These are phyloP conservation scores for Xenentodon cancila DNA, from an alignment of 2,797 vertebrate genomes.

Conservation along the genomic window DNA sequence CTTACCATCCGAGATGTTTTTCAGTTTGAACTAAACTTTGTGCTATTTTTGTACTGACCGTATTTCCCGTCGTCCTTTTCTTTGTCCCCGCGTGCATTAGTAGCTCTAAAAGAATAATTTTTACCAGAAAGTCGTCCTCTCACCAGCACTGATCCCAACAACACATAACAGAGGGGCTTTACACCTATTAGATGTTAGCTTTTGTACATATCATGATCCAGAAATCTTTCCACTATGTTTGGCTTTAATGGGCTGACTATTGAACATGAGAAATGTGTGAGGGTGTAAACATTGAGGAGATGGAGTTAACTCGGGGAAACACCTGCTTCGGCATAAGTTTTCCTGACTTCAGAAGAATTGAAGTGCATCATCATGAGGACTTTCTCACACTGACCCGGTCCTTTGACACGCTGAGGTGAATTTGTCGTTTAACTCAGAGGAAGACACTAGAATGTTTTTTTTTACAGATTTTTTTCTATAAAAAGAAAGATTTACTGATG, in stretches of 20 bases:
- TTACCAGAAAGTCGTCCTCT: slow-evolving; percentile 55
- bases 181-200: slow-evolving; percentile 35
- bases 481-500: slow-evolving; percentile 70
- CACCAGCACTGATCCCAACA: slow-evolving; percentile 77
- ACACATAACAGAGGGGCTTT: slow-evolving; percentile 17
- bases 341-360: slow-evolving; percentile 39
- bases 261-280: slow-evolving; percentile 13
- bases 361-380: slow-evolving; percentile 27
- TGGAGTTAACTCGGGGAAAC: slow-evolving; percentile 37
- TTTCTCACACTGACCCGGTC: slow-evolving; percentile 60
- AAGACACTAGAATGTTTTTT: slow-evolving; percentile 80
- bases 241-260: slow-evolving; percentile 37
- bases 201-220: slow-evolving; percentile 71
- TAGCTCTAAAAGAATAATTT: slow-evolving; percentile 59
- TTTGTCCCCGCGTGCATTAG: slow-evolving; percentile 55
- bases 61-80: slow-evolving; percentile 51
- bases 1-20: slow-evolving; percentile 58
- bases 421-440: slow-evolving; percentile 65
- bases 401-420: slow-evolving; percentile 51
- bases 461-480: slow-evolving; percentile 79
- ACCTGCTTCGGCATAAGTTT: slow-evolving; percentile 2
- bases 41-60: slow-evolving; percentile 69
- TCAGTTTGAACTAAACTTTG: slow-evolving; percentile 57
- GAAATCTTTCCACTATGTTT: slow-evolving; percentile 50
- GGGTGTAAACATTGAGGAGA: slow-evolving; percentile 6